A percentile compares a stretch with the other conserved stretches of the same genome.
These are phyloP conservation scores for Scalopus aquaticus DNA, from an alignment of 2,113 vertebrate genomes.

Conservation along the genomic window DNA sequence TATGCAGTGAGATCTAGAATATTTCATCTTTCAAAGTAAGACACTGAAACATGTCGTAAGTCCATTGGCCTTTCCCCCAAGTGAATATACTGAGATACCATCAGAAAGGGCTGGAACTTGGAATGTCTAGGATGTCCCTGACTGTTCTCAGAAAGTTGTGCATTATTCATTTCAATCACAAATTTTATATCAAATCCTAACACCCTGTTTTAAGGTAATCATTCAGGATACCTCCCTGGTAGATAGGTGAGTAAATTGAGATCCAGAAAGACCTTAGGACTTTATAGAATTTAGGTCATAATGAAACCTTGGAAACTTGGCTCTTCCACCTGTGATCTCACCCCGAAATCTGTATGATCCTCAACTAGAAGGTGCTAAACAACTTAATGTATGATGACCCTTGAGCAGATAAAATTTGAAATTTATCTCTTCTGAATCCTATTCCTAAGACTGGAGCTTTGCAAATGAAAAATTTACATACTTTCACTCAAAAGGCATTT, in stretches of 20 bases:
- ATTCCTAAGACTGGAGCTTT: conserved; percentile 10
- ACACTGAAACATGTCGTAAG: background rate
- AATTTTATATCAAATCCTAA: background rate
- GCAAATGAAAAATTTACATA: background rate
- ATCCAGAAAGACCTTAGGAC: background rate
- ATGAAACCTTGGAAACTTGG: background rate
- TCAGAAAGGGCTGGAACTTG: background rate
- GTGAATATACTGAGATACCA: background rate
- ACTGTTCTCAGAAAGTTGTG: background rate
- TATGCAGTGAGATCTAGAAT: background rate
- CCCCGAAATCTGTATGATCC: background rate
- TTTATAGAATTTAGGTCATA: background rate
- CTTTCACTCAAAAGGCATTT: conserved; percentile 39
- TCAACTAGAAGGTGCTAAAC: background rate
- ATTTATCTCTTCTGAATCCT: background rate
- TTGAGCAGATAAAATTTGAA: conserved; percentile 15
- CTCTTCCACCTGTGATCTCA: background rate
- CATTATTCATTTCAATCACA: background rate
- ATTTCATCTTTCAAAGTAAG: background rate
- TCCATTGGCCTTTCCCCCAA: background rate
- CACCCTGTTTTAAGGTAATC: background rate
- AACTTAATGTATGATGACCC: background rate
- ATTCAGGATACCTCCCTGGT: background rate
- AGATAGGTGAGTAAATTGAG: background rate
- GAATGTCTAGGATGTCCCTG: background rate